phyloP scores from a whole-genome alignment of 1,140 invertebrate species.

The Lasioglossum baleicum region DNA sequence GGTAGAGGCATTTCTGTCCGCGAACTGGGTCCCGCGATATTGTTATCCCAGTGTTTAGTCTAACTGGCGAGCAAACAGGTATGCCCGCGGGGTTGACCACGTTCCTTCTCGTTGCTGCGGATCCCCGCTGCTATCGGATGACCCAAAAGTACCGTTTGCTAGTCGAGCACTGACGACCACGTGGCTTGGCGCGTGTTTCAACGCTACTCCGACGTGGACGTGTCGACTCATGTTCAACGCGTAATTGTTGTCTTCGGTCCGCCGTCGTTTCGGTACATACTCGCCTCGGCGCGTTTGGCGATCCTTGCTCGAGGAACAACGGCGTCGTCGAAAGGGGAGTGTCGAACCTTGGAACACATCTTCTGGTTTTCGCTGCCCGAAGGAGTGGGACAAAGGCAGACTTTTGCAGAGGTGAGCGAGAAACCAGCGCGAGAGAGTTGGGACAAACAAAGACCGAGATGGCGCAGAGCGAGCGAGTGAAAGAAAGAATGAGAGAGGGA shows the following conservation, averaged over 20 bases:
- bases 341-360: conserved; percentile 42
- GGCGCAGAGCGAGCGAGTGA: not conserved
- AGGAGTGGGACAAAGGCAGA: conserved; percentile 21
- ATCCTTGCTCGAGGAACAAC: not conserved
- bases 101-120: not conserved
- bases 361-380: conserved; percentile 32
- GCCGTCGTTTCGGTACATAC: conserved; percentile 3
- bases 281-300: not conserved
- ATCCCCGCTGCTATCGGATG: conserved; percentile 40
- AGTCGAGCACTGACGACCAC: conserved; percentile 41
- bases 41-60: not conserved
- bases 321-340: conserved; percentile 24
- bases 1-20: not conserved
- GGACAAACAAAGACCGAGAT: conserved; percentile 10
- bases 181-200: conserved; percentile 48
- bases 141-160: conserved; percentile 47
- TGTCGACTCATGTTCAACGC: not conserved
- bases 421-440: not conserved
- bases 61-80: not conserved
- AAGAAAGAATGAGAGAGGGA: conserved; percentile 20
- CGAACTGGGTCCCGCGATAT: not conserved
- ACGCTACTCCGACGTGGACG: not conserved
- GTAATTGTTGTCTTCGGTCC: not conserved
- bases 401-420: conserved; percentile 28
- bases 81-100: not conserved